Base-by-base conservation (phyloP, 2,888 invertebrate species). In the Aspidapion aeneum region DNA sequence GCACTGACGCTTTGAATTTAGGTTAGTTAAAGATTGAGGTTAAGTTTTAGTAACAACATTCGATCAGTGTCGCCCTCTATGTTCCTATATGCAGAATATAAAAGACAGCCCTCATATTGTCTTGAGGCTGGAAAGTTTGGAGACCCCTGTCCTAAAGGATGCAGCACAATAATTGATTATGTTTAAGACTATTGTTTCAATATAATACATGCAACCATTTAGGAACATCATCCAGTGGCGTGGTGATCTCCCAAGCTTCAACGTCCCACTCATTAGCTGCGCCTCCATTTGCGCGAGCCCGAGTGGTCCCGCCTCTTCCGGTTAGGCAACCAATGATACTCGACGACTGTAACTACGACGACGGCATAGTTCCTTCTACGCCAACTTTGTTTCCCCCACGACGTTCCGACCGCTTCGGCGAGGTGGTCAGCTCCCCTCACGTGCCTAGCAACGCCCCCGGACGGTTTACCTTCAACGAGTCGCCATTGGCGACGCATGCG, bases 371-470 rank as follows among this genome's bases (percentile, higher is more conserved):
- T 35, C 95, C 96, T 17, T 91, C 94, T 63, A 94, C 95, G 12
- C 94, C 96, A 18, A 93, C 94, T 1, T 81, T 95, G 21, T 92
- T 90, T 75, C 89, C 91, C 55, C 93, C 94, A 1, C 82, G 92
- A 64, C 84, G 94, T 65, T 88, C 86, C 65, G 94, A 95, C 78
- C 94, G 93, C 60, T 94, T 94, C 81, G 93, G 94, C 50, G 94
- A 95, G 77, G 94, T 94, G 55, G 92, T 96, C 49, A 94, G 94
- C 77, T 96, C 96, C 0, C 96, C 96, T 7, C 88, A 90, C 80
- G 88, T 90, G 21, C 86, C 86, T 1, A 78, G 80, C 63, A 79
- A 79, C 67, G 80, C 80, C 63, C 80, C 79, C 66, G 85, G 86
- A 59, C 82, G 88, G 69, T 90, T 90, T 73, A 86, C 85, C 18